These are phyloP conservation scores for Temnothorax ravouxi DNA, from an alignment of 2,888 invertebrate genomes.

Conservation along the genomic window DNA sequence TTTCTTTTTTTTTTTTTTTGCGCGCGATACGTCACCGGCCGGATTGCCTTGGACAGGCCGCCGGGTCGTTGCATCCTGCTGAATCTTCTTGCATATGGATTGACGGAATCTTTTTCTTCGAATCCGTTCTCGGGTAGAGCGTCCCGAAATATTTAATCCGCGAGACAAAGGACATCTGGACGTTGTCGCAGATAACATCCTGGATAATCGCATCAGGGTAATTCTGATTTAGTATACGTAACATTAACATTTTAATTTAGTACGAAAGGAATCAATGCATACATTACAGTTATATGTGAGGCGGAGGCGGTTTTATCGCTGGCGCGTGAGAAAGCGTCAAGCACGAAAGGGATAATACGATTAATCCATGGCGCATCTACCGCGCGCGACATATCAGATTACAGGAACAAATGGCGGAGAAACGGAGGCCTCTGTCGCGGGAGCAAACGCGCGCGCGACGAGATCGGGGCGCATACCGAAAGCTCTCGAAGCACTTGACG, in stretches of 20 bases:
- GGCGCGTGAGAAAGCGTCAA: slow-evolving; percentile 2
- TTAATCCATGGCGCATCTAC: slow-evolving; percentile 13
- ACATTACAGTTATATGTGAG: background rate
- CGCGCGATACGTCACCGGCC: slow-evolving; percentile 19
- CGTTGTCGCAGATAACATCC: background rate
- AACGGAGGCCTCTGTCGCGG: slow-evolving; percentile 11
- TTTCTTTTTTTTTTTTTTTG: slow-evolving; percentile 31
- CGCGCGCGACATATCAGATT: background rate
- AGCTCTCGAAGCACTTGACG: slow-evolving; percentile 74
- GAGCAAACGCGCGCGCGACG: slow-evolving; percentile 5
- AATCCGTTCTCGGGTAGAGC: background rate
- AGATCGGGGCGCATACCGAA: slow-evolving; percentile 52
- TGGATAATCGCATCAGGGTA: too few species aligned
- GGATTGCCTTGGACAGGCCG: slow-evolving; percentile 34
- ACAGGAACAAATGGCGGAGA: slow-evolving; percentile 10
- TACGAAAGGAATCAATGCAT: background rate
- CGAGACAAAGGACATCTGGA: slow-evolving; percentile 2
- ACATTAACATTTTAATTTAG: too few species aligned
- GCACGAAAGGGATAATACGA: background rate
- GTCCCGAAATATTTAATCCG: background rate
- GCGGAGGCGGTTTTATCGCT: background rate
- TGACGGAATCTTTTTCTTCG: slow-evolving; percentile 10
- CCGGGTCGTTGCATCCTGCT: slow-evolving; percentile 30
- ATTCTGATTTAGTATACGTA: too few species aligned
- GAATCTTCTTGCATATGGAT: slow-evolving; percentile 13